Conservation (phyloP, 2,113 vertebrate species). For the Oncorhynchus tshawytscha region DNA sequence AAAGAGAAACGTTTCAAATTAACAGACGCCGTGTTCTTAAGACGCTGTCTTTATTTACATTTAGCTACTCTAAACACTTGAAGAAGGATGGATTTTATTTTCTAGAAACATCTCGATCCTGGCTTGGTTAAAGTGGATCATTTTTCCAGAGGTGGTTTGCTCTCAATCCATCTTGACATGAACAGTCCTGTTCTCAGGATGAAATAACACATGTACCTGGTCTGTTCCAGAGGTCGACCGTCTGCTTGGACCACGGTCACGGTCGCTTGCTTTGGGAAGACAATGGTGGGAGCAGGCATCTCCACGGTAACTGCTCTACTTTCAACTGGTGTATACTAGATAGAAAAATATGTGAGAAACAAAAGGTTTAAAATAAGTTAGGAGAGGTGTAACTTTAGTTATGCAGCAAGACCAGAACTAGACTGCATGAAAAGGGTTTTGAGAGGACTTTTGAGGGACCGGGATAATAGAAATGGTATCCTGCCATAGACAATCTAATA, state of each 20-base stretch:
- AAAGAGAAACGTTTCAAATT: constrained; percentile 5
- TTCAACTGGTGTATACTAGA: constrained; percentile 69
- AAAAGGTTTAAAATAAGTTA: not conserved
- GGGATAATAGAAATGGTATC: too few species aligned
- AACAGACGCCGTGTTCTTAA: not conserved
- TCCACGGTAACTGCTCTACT: constrained; percentile 63
- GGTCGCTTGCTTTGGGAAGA: constrained; percentile 81
- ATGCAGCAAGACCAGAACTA: not conserved
- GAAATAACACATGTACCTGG: constrained; percentile 53
- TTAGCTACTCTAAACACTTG: not conserved
- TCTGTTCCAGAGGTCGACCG: constrained; percentile 62
- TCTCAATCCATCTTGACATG: not conserved
- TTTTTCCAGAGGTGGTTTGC: not conserved
- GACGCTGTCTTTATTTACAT: not conserved
- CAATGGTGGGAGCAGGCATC: constrained; percentile 78
- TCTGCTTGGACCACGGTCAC: constrained; percentile 65
- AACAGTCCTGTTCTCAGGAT: constrained; percentile 1
- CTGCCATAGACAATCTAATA: too few species aligned
- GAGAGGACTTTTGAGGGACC: not conserved
- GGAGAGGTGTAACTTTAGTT: not conserved
- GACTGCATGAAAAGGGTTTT: not conserved
- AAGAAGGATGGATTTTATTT: not conserved
- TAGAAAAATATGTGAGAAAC: constrained; percentile 41
- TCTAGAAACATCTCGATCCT: not conserved
- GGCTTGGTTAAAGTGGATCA: not conserved